Evolutionary conservation across 2,797 vertebrate species (phyloP).

Genomic region (Vespertilio murinus): DNA sequence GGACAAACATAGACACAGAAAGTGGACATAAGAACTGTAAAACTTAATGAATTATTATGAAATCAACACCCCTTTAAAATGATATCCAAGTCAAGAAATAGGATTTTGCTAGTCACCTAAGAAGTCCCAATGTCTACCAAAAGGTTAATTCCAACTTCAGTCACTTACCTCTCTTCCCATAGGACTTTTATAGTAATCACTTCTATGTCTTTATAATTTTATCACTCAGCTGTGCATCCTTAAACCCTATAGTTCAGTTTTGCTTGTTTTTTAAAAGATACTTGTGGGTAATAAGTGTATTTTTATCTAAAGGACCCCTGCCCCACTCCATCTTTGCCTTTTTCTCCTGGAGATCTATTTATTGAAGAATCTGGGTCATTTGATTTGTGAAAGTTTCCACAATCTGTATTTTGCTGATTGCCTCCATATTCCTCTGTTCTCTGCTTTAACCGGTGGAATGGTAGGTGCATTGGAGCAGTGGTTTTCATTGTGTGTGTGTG

Average conservation of each 20-base stretch:
- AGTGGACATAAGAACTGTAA: constrained; percentile 40
- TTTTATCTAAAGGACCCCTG: not conserved
- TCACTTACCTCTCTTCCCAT: not conserved
- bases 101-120: constrained; percentile 26
- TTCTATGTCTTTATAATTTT: constrained; percentile 36
- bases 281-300: not conserved
- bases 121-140: not conserved
- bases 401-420: constrained; percentile 40
- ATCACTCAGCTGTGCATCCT: not conserved
- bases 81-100: constrained; percentile 49
- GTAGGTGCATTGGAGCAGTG: constrained; percentile 31
- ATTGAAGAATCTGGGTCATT: constrained; percentile 7
- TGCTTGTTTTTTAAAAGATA: not conserved
- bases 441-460: constrained; percentile 31
- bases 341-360: constrained; percentile 6
- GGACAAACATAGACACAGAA: constrained; percentile 24
- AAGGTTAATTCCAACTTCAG: not conserved
- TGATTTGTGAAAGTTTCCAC: constrained; percentile 6
- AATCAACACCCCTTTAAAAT: constrained; percentile 44
- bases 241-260: constrained; percentile 41
- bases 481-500: not conserved
- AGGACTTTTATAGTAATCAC: constrained; percentile 35
- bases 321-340: not conserved
- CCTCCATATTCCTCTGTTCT: not conserved
- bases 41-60: constrained; percentile 42